Evolutionary conservation across 2,888 invertebrate species (phyloP).

Genomic region (Dryobotodes eremita): DNA sequence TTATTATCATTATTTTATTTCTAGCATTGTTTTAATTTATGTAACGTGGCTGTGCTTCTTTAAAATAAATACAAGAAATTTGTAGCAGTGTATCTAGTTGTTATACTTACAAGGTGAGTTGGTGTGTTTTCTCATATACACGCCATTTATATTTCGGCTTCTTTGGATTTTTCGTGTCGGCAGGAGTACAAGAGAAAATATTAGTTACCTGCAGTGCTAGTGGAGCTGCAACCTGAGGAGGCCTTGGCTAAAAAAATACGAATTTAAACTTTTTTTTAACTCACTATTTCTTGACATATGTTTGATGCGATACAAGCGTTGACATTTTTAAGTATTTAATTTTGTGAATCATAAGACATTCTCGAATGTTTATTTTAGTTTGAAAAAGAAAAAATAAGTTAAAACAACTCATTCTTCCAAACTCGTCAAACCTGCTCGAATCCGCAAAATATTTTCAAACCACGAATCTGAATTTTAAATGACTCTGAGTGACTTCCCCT

Average conservation of each 20-base stretch:
- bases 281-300: too few relatives aligned
- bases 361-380: neutral
- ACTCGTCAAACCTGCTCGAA: neutral
- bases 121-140: neutral
- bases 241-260: too few relatives aligned
- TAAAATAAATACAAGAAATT: too few relatives aligned
- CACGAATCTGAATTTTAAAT: constrained; percentile 60
- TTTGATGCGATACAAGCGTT: too few relatives aligned
- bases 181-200: too few relatives aligned
- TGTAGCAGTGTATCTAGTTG: neutral
- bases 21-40: too few relatives aligned
- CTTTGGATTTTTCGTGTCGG: neutral
- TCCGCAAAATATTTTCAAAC: constrained; percentile 39
- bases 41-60: too few relatives aligned
- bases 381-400: neutral
- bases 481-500: constrained; percentile 43
- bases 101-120: neutral
- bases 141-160: neutral
- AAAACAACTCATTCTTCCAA: neutral
- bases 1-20: too few relatives aligned
- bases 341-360: neutral
- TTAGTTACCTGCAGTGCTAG: too few relatives aligned
- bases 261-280: too few relatives aligned
- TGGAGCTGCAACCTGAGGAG: too few relatives aligned
- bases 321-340: too few relatives aligned